Evolutionary conservation across 2,888 invertebrate species (phyloP), one percentile per base, ranked within the genome.

Genomic region (Oscheius sp.): DNA sequence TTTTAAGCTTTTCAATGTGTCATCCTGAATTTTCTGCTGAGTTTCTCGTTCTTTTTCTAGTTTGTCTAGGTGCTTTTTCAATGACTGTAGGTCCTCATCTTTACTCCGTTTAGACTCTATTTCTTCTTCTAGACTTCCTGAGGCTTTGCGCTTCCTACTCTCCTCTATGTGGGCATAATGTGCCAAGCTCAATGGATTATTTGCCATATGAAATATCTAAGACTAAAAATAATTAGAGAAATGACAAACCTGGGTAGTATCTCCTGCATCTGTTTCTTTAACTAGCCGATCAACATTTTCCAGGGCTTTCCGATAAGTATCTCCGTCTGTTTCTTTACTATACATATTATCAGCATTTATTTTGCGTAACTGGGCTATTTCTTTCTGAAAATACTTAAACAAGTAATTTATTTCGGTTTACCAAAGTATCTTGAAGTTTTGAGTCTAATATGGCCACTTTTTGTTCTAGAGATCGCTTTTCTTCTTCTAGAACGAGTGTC

Each of bases 151-250:
- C 25, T 65, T 55, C 27, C 39, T 33, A 15, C 33, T 39, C 31
- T 69, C 61, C 31, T 52, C 50, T n/a, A n/a, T n/a, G n/a, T n/a
- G n/a, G n/a, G n/a, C n/a, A 6, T 20, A 12, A 42, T 64, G 69
- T 5, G 69, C 69, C 29, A 25, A 27, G n/a, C 48, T 17, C 3
- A 69, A 29, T 31, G 69, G 69, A 50, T 69, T 69, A 5, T 33
- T 34, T 20, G 48, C 61, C 52, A 69, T 48, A 31, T 69, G 69
- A 48, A 69, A 50, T 23, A 69, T 69, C 69, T 69, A 3, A n/a
- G 1, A 46, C 3, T 6, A 23, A 17, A 5, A 8, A 4, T 15
- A 15, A 33, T 48, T 27, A 8, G 15, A 25, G 5, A 17, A 12
- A 27, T 17, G 8, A 8, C 42, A 29, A 17, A 61, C 61, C 23